Evolutionary conservation across 2,888 invertebrate species (phyloP).

Genomic region (Netelia fuscicornis): DNA sequence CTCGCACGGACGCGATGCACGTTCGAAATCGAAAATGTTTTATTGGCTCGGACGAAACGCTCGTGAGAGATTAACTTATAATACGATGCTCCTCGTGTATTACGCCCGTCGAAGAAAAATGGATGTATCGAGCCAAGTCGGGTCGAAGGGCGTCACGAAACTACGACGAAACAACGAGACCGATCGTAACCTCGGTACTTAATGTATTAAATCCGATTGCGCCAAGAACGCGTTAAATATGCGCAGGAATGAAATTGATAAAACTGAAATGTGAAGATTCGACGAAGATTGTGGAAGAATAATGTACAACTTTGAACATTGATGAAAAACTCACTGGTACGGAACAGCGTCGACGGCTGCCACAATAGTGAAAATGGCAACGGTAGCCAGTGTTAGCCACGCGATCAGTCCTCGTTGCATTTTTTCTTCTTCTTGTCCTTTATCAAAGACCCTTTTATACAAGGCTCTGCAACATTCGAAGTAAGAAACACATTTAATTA

Average conservation of each 20-base stretch:
- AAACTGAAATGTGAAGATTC: no score
- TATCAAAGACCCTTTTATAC: constrained; percentile 19
- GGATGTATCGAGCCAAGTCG: no score
- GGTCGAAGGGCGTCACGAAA: no score
- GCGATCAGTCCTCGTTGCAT: constrained; percentile 79
- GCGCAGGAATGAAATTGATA: no score
- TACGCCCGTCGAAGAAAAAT: not conserved
- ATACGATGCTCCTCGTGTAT: not conserved
- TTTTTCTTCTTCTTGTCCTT: constrained; percentile 49
- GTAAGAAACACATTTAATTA: not conserved
- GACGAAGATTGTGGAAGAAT: no score
- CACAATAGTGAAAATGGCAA: constrained; percentile 71
- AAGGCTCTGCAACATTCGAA: constrained; percentile 46
- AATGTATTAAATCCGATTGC: no score
- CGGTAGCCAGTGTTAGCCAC: constrained; percentile 75
- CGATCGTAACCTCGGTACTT: no score
- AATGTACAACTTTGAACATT: no score
- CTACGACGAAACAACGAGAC: no score
- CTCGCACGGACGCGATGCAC: not conserved
- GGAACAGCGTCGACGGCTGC: constrained; percentile 76
- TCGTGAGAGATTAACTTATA: constrained; percentile 3
- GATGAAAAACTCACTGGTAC: constrained; percentile 74
- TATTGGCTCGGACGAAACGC: constrained; percentile 10
- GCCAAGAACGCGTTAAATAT: not conserved
- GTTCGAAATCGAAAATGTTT: not conserved